phyloP scores from a whole-genome alignment of 2,113 vertebrate genomes.

The Alectura lathami region DNA sequence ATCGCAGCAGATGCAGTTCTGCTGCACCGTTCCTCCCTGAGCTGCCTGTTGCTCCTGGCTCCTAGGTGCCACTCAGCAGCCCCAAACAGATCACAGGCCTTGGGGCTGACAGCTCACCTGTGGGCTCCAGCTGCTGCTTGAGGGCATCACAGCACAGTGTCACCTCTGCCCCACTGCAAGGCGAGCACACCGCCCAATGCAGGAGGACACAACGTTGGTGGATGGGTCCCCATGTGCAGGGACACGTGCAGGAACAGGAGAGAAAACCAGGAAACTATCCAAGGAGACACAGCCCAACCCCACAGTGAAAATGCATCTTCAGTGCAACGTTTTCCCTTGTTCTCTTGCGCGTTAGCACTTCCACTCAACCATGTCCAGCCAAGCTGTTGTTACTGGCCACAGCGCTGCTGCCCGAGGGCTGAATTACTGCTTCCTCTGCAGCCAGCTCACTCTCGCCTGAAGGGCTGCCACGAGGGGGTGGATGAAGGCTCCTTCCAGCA shows the following conservation, averaged over 20 bases:
- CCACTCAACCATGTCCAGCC: constrained; percentile 49
- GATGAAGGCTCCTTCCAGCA: constrained; percentile 3
- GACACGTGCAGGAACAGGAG: not conserved
- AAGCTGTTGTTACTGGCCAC: constrained; percentile 28
- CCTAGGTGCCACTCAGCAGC: not conserved
- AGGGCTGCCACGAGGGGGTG: not conserved
- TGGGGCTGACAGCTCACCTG: not conserved
- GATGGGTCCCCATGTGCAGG: not conserved
- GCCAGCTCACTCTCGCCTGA: not conserved
- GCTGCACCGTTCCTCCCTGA: not conserved
- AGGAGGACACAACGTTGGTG: not conserved
- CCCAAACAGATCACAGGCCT: not conserved
- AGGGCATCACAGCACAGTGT: not conserved
- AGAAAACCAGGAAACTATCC: not conserved
- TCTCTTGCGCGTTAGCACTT: not conserved
- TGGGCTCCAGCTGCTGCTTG: not conserved
- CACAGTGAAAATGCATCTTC: not conserved
- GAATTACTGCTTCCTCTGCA: constrained; percentile 1
- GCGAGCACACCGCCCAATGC: not conserved
- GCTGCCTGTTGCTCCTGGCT: not conserved
- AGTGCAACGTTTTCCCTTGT: not conserved
- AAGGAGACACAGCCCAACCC: not conserved
- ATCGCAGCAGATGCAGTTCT: accelerated
- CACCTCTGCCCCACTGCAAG: not conserved
- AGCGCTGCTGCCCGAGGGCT: not conserved